Base-by-base conservation (phyloP, 92 coral and sea anemone genomes). In the Bergia puertoricense region DNA sequence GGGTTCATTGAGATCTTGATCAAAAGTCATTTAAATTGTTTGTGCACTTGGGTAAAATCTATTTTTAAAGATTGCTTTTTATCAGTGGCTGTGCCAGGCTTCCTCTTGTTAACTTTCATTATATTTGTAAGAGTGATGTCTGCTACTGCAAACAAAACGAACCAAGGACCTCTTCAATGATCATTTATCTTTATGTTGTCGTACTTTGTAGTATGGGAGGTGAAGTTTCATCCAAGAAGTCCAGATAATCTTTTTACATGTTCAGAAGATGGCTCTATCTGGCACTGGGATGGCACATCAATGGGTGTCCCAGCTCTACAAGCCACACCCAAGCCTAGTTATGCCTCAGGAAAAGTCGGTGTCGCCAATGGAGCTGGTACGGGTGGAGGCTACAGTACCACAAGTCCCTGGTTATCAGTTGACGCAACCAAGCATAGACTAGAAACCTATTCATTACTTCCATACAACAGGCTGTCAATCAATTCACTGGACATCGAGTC, bases 261-360 rank as follows among this genome's bases (percentile, higher is more conserved):
- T 91, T 97, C 99, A 23, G 96, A 97, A 77, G 99, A 97, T 50
- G 99, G 99, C 85, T 94, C 98, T 44, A 77, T 97, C 22, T 97
- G 99, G 98, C 99, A 95, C 85, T 97, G 99, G 99, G 98, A 97
- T 88, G 99, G 99, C 8, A 90, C 99, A 13, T 93, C 98, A 8
- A 94, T 97, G 93, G 94, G 93, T 20, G 88, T 86, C 20, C 88
- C 85, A 68, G 76, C 90, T 10, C 76, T 91, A 41, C 77, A 88
- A 11, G 86, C 91, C 59, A 89, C 90, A 39, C 43, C 93, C 66
- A 93, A 56, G 81, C 88, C 88, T 50, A 71, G 90, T 85, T 85
- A 85, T 81, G 57, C 82, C 30, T 82, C 92, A 45, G 86, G 87
- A 48, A 65, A 82, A 23, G 76, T 90, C 9, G 79, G 67, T 13